Base-by-base conservation (phyloP, 1,140 invertebrate genomes). In the Chelonus insularis region DNA sequence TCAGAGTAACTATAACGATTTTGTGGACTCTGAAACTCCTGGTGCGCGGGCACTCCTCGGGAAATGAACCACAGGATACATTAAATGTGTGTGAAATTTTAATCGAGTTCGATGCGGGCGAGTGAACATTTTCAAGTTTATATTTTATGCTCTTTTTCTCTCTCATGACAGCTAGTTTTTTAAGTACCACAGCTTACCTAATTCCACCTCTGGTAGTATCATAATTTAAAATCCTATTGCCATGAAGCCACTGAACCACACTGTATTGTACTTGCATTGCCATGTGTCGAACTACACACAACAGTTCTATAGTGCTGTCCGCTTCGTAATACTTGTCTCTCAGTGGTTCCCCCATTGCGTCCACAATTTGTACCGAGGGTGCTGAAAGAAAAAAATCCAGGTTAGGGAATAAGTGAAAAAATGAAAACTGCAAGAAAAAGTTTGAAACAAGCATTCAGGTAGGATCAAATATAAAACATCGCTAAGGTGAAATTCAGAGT, bases 311-410 rank as follows among this genome's bases (percentile, higher is more conserved):
- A 2, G 89, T 91, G 56, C 88, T 90, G 67, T 90, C 89, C 0
- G 88, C 88, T 71, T 91, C 88, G 71, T 90, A 90, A 72, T 88
- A 89, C 69, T 90, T 89, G 76, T 90, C 89, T 60, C 85, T 79
- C 20, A 90, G 79, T 6, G 85, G 85, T 66, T 84, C 83, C 4
- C 87, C 89, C 61, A 88, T 83, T 64, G 88, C 87, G 70, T 91
- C 89, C 25, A 91, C 86, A 70, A 91, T 90, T 78, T 86, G 85
- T 12, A 91, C 88, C 72, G 89, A 87, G 21, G 89, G 89, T 20
- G 87, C 89, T 91, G 79, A 79, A 74, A 76, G 7, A 16, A 7
- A 12, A 43, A 43, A 43, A 16, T n/a, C n/a, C n/a, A n/a, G n/a
- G n/a, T n/a, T n/a, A n/a, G n/a, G n/a, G n/a, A 43, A 43, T 16